A percentile compares a stretch with the other conserved stretches of the same genome.
phyloP scores from a whole-genome alignment of 2,113 vertebrate genomes.

The Tringa solitaria region DNA sequence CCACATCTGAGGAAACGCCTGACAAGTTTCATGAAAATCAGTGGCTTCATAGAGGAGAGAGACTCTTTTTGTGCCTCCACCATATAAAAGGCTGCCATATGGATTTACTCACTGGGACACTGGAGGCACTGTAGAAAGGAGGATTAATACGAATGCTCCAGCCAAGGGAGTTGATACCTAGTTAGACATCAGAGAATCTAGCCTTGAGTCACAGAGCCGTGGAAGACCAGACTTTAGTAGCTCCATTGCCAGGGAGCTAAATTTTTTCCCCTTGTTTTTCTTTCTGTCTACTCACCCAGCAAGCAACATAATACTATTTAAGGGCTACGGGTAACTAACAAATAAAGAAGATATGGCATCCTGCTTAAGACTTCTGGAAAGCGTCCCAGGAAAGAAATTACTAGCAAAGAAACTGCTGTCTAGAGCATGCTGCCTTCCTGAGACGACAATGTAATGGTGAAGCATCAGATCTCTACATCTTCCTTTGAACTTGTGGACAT shows the following conservation, averaged over 20 bases:
- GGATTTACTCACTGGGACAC: neutral
- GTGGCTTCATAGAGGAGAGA: neutral
- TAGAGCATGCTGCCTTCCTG: neutral
- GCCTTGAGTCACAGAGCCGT: neutral
- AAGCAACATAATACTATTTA: neutral
- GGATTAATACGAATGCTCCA: neutral
- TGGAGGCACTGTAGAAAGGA: neutral
- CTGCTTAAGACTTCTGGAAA: neutral
- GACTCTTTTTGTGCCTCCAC: neutral
- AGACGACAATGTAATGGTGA: accelerated
- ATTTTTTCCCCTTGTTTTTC: neutral
- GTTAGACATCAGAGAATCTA: neutral
- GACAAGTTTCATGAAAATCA: neutral
- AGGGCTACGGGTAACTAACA: neutral
- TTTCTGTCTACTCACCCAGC: neutral
- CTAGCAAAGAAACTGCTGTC: neutral
- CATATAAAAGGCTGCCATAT: neutral
- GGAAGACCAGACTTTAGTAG: neutral
- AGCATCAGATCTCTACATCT: neutral
- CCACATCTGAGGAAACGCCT: neutral
- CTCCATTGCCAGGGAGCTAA: neutral
- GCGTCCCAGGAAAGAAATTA: neutral
- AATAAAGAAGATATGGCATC: neutral
- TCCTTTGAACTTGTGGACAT: neutral
- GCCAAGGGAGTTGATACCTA: neutral